These are phyloP conservation scores for Cryptocephalus moraei DNA, from an alignment of 2,888 invertebrate species.

Conservation along the genomic window DNA sequence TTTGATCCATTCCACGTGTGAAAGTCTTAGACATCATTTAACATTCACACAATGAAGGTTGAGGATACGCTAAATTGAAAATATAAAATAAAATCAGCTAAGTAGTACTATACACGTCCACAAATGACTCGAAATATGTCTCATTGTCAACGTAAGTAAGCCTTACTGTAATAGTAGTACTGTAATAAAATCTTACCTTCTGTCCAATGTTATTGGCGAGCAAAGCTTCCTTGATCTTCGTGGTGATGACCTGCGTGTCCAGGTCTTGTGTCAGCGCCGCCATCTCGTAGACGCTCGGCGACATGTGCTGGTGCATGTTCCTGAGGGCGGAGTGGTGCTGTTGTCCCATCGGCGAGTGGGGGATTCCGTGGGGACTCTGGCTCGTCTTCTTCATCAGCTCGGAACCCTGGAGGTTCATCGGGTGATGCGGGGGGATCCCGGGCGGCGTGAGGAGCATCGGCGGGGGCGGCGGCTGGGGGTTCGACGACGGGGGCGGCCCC, in stretches of 20 bases:
- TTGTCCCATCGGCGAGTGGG: conserved; percentile 50
- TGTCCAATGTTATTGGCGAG: conserved; percentile 96
- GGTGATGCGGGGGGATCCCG: conserved; percentile 65
- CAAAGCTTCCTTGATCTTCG: conserved; percentile 92
- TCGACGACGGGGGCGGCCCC: conserved; percentile 33
- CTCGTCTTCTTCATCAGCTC: conserved; percentile 48
- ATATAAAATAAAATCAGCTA: too few species aligned
- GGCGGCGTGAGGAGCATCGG: conserved; percentile 67
- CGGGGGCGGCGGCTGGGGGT: conserved; percentile 36
- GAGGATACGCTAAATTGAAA: too few species aligned
- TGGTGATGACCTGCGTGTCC: conserved; percentile 93
- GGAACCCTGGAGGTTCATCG: conserved; percentile 52
- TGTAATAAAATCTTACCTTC: conserved; percentile 50
- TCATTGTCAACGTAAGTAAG: too few species aligned
- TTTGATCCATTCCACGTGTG: too few species aligned
- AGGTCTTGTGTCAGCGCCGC: conserved; percentile 92
- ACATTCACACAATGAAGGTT: too few species aligned
- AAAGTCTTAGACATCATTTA: too few species aligned
- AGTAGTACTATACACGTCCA: too few species aligned
- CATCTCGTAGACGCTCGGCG: conserved; percentile 96
- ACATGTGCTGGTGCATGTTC: conserved; percentile 71
- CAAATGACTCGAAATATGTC: too few species aligned
- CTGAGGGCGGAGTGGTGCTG: conserved; percentile 51
- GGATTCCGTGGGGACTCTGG: conserved; percentile 45
- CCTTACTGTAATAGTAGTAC: too few species aligned